phyloP scores from a whole-genome alignment of 1,140 invertebrate genomes.

The Vollenhovia emeryi region DNA sequence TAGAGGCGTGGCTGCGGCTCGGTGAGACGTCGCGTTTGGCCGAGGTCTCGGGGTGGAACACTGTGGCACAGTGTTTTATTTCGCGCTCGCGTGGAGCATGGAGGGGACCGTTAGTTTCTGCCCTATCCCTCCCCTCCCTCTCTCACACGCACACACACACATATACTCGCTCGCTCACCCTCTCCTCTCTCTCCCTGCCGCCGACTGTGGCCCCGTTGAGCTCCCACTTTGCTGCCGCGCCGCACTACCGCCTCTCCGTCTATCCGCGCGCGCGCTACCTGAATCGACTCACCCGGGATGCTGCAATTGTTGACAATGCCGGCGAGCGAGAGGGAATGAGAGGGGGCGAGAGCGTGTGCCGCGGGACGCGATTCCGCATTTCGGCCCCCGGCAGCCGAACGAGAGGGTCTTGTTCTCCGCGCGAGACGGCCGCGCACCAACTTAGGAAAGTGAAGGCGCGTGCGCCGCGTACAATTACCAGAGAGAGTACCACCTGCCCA shows the following conservation, averaged over 20 bases:
- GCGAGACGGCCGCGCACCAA: not conserved
- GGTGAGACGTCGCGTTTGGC: conserved; percentile 73
- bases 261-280: conserved; percentile 70
- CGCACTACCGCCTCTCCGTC: conserved; percentile 65
- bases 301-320: conserved; percentile 83
- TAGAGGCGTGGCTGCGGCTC: conserved; percentile 69
- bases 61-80: conserved; percentile 84
- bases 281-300: conserved; percentile 79
- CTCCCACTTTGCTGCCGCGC: conserved; percentile 65
- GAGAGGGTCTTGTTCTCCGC: conserved; percentile 66
- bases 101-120: conserved; percentile 78
- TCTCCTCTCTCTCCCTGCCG: conserved; percentile 26
- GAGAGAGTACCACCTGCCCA: not conserved
- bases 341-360: conserved; percentile 47
- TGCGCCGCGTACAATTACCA: conserved; percentile 61
- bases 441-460: conserved; percentile 58
- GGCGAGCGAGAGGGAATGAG: conserved; percentile 68
- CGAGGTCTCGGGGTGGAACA: conserved; percentile 80
- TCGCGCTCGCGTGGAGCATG: conserved; percentile 70
- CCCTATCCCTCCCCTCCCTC: conserved; percentile 72
- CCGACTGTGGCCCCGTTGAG: conserved; percentile 59
- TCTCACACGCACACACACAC: too few relatives aligned
- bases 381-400: conserved; percentile 77
- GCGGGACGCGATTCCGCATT: conserved; percentile 76
- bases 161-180: conserved; percentile 53